phyloP scores from a whole-genome alignment of 2,113 vertebrate species.

The Eudyptes chrysolophus region DNA sequence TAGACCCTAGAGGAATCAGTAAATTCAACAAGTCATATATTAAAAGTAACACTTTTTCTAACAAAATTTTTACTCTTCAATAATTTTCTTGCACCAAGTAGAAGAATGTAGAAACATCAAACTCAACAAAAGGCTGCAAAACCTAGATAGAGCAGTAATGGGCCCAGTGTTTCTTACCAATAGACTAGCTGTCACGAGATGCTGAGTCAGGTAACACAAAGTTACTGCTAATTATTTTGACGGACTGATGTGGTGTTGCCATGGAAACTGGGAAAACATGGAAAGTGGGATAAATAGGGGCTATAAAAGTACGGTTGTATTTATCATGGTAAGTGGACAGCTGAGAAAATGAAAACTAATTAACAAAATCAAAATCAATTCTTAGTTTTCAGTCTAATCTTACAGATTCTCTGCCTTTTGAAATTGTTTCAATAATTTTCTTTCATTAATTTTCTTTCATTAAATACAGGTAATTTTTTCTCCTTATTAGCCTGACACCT shows the following conservation, averaged over 20 bases:
- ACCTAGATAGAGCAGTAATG: not conserved
- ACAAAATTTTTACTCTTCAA: not conserved
- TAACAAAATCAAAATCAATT: not conserved
- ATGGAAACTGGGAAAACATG: not conserved
- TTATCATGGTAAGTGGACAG: not conserved
- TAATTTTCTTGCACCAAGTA: not conserved
- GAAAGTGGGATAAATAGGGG: not conserved
- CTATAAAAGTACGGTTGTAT: not conserved
- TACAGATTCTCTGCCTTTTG: not conserved
- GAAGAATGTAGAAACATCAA: not conserved
- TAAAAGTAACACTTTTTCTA: not conserved
- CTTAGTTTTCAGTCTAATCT: not conserved
- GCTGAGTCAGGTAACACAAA: not conserved
- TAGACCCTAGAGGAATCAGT: not conserved
- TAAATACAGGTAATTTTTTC: not conserved
- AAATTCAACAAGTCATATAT: not conserved
- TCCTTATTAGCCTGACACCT: not conserved
- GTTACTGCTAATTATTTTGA: not conserved
- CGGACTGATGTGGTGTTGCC: not conserved
- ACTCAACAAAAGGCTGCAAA: not conserved
- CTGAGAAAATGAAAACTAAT: slow-evolving; percentile 16
- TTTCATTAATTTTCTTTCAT: not conserved
- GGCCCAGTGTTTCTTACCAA: not conserved
- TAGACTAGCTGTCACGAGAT: not conserved
- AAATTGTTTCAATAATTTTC: not conserved